Evolutionary conservation across 2,113 vertebrate species (phyloP), one percentile per base, ranked within the genome.

Genomic region (Coptodon rendalli): DNA sequence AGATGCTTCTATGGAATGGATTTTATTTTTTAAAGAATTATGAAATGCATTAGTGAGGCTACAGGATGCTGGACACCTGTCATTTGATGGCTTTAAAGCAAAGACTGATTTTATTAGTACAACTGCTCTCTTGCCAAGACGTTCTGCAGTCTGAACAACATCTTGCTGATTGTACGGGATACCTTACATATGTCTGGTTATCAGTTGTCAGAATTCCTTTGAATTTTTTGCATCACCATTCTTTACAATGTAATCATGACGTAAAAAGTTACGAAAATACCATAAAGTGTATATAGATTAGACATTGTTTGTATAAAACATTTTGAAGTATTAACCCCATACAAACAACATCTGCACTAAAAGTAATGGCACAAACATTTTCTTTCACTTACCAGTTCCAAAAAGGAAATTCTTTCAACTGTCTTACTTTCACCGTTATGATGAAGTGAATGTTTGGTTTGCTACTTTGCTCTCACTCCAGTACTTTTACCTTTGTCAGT

Each of bases 361-460:
- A 78, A 50, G 16, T 12, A 50, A 29, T 29, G 43, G 1, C 24
- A 48, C 71, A 76, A 24, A 73, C 14, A 76, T 66, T 11, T 48
- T 27, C 4, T 48, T 48, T 48, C 9, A 29, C 16, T 76, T 76
- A 19, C 40, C 14, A 29, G 40, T 76, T 45, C 16, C 40, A 76
- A 45, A 50, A 50, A 76, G 43, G 6, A 76, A 29, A 76, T 29
- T 50, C 6, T 76, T 27, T 14, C 16, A 50, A 4, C 24, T 48
- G 43, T 76, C 14, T 29, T 48, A 0, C 24, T 27, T 5, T 43
- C 34, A 38, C 63, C 19, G 24, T 22, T 38, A 16, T 0, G 1
- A 71, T 22, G 19, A 38, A 5, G 1, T 1, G 38, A 73, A 73
- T 73, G 6, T 68, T 40, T 68, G 38, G 22, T 45, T 73, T 27